A percentile compares a stretch with the other conserved stretches of the same genome.
phyloP scores from a whole-genome alignment of 2,797 vertebrate genomes.

The Borostomias antarcticus region DNA sequence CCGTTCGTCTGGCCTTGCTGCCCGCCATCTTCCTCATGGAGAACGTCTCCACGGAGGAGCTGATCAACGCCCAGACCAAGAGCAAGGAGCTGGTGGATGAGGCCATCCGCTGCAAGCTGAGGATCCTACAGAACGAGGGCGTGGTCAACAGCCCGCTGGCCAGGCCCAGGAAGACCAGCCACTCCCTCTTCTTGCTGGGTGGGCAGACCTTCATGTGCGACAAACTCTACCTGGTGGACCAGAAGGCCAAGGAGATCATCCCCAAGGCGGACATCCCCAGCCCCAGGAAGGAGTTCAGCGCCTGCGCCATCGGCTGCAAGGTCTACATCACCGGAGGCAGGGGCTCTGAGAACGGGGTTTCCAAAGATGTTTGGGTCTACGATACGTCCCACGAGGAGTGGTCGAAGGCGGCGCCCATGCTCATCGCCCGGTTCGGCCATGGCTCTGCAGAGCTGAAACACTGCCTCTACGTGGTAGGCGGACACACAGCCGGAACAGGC shows the following conservation, averaged over 20 bases:
- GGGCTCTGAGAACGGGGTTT: constrained; percentile 87
- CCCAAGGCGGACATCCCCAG: constrained; percentile 89
- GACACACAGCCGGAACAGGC: constrained; percentile 86
- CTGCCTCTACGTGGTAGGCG: constrained; percentile 87
- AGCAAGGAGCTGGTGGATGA: constrained; percentile 89
- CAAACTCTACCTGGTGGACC: constrained; percentile 87
- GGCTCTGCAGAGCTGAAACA: constrained; percentile 87
- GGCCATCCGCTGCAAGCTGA: constrained; percentile 86
- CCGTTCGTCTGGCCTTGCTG: constrained; percentile 83
- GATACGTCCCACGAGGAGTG: constrained; percentile 88
- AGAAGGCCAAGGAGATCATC: constrained; percentile 90
- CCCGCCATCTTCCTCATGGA: constrained; percentile 90
- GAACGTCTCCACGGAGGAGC: constrained; percentile 87
- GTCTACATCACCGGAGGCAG: constrained; percentile 87
- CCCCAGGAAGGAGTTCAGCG: constrained; percentile 88
- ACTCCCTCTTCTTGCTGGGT: constrained; percentile 85
- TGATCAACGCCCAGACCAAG: constrained; percentile 84
- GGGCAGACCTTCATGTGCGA: constrained; percentile 91
- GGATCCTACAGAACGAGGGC: constrained; percentile 87
- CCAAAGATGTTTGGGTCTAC: constrained; percentile 89
- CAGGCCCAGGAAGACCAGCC: constrained; percentile 86
- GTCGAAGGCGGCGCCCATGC: constrained; percentile 89
- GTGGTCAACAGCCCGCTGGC: constrained; percentile 87
- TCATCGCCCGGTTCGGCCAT: constrained; percentile 86
- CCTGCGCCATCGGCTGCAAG: constrained; percentile 88